phyloP scores from a whole-genome alignment of 2,113 vertebrate species.

The Emberiza fucata region DNA sequence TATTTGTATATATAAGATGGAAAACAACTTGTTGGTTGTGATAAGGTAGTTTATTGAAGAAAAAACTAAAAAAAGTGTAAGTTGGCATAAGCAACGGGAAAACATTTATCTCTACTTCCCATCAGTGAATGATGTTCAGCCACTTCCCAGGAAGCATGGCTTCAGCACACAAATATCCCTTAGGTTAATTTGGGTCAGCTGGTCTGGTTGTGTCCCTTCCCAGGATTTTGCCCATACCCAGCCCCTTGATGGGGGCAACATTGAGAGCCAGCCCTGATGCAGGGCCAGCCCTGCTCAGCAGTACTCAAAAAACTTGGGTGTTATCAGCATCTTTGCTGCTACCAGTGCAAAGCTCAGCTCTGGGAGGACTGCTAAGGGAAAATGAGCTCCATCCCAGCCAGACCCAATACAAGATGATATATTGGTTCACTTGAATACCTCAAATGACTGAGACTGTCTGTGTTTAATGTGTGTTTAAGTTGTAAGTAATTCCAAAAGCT shows the following conservation, averaged over 20 bases:
- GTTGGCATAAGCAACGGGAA: background rate
- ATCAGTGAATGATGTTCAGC: background rate
- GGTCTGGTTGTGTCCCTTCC: background rate
- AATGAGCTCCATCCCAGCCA: background rate
- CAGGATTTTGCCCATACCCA: background rate
- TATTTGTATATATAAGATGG: too few species aligned
- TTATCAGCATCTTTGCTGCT: background rate
- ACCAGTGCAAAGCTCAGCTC: background rate
- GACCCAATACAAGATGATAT: background rate
- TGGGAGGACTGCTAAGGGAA: background rate
- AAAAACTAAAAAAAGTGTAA: too few species aligned
- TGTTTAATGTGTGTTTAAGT: background rate
- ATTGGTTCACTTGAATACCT: background rate
- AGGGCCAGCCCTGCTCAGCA: fast-evolving
- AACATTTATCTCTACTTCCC: background rate
- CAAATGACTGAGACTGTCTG: background rate
- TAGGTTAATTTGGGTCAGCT: background rate
- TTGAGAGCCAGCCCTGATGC: fast-evolving
- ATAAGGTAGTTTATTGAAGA: background rate
- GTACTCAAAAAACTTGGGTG: too few species aligned
- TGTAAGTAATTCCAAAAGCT: background rate
- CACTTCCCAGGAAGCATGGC: background rate
- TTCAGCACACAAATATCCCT: background rate
- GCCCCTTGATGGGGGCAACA: background rate
- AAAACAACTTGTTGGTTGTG: background rate